phyloP scores from a whole-genome alignment of 2,113 vertebrate species.

The human (Homo sapiens) region DNA sequence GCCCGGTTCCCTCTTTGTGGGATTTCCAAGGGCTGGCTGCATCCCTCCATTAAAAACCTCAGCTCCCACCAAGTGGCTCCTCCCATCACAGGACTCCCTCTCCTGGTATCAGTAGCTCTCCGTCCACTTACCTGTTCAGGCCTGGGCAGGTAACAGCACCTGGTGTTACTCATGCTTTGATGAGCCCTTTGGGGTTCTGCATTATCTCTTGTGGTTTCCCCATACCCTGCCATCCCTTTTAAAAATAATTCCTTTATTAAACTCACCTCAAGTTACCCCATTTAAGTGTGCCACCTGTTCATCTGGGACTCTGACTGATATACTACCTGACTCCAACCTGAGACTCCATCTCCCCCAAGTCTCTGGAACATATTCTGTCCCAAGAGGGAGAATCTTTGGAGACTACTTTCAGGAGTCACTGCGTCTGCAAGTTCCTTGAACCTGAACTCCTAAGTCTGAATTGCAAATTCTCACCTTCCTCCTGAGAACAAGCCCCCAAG shows the following conservation, averaged over 20 bases:
- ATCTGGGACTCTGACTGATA: neutral
- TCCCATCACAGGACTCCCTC: neutral
- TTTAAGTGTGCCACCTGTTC: neutral
- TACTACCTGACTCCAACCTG: neutral
- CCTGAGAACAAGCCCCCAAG: neutral
- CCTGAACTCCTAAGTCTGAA: neutral
- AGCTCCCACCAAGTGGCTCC: neutral
- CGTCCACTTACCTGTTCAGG: neutral
- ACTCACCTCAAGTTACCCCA: neutral
- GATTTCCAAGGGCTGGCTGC: neutral
- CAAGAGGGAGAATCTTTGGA: neutral
- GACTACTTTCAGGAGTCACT: neutral
- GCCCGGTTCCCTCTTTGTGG: neutral
- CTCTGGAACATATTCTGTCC: neutral
- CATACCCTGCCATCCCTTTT: neutral
- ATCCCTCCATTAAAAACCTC: neutral
- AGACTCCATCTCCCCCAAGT: neutral
- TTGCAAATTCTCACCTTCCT: neutral
- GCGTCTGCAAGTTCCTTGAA: neutral
- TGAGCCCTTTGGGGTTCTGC: neutral
- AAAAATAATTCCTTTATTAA: slow-evolving; percentile 24
- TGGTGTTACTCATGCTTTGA: neutral
- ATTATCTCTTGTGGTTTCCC: neutral
- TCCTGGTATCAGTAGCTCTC: neutral
- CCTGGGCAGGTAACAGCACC: neutral